Conservation (phyloP, 53 echinoderm and acorn worm species). For the Temnopleurus reevesii region DNA sequence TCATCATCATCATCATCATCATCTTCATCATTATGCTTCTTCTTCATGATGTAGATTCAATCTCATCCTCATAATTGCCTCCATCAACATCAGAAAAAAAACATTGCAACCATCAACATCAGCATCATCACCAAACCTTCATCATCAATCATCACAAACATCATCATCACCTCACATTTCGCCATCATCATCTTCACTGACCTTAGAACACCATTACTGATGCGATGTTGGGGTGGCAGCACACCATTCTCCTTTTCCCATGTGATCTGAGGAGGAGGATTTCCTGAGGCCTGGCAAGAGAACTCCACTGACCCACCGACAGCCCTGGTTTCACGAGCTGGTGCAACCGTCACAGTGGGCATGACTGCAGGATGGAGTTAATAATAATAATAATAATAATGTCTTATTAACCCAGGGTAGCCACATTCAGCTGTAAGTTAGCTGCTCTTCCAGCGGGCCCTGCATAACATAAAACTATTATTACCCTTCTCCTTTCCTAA, state of each 20-base stretch:
- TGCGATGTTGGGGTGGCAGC: constrained; percentile 83
- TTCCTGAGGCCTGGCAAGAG: constrained; percentile 81
- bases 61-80: not conserved
- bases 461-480: too few relatives aligned
- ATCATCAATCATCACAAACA: not conserved
- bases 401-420: too few relatives aligned
- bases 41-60: too few relatives aligned
- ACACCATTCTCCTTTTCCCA: constrained; percentile 85
- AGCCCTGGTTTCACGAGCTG: constrained; percentile 75
- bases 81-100: not conserved
- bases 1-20: not conserved
- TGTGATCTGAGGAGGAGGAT: constrained; percentile 81
- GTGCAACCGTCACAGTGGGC: constrained; percentile 77
- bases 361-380: constrained; percentile 63
- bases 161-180: not conserved
- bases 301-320: constrained; percentile 86
- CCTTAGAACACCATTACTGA: constrained; percentile 89
- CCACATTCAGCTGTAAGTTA: too few relatives aligned
- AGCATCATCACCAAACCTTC: not conserved
- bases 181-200: constrained; percentile 11
- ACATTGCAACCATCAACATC: not conserved
- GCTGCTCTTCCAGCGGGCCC: too few relatives aligned
- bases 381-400: too few relatives aligned
- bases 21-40: too few relatives aligned
- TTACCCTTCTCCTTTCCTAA: too few relatives aligned